Base-by-base conservation (phyloP, 2,797 vertebrate genomes). In the Astyanax mexicanus region DNA sequence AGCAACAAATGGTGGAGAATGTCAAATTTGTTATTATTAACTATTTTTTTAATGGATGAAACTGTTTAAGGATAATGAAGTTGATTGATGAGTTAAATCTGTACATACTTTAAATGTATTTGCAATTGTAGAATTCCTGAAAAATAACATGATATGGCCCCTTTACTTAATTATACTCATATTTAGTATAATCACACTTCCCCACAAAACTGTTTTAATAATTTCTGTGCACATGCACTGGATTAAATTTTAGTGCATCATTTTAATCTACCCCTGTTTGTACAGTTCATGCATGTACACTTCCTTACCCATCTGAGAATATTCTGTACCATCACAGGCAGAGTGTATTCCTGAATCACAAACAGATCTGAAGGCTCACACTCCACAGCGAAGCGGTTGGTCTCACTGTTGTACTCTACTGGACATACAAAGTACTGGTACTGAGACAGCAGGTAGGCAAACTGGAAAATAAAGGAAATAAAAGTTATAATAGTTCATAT, bases 381-480 rank as follows among this genome's bases (percentile, higher is more conserved):
- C 3, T 95, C 95, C 0, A 96, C 93, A 0, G 94, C 94, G 52
- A 99, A 99, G 58, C 95, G 88, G 80, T 97, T 97, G 4, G 93
- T 94, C 78, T 98, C 97, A 0, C 96, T 96, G 86, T 94, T 95
- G 82, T 96, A 96, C 72, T 96, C 97, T 86, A 97, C 94, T 0
- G 98, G 97, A 86, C 98, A 99, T 72, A 98, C 95, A 72, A 97
- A 99, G 91, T 96, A 97, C 85, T 97, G 95, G 89, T 97, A 92
- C 74, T 95, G 96, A 61, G 95, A 92, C 76, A 99, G 89, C 51
- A 98, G 84, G 81, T 95, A 97, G 62, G 98, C 93, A 83, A 95
- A 94, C 97, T 99, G 90, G 27, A 78, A 64, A 38, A n/a, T 10
- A 1, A 74, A 38, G 57, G 44, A 65, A n/a, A 29, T 19, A 19